These are phyloP conservation scores for Leuciscus waleckii DNA, from an alignment of 2,797 vertebrate species.

Conservation along the genomic window DNA sequence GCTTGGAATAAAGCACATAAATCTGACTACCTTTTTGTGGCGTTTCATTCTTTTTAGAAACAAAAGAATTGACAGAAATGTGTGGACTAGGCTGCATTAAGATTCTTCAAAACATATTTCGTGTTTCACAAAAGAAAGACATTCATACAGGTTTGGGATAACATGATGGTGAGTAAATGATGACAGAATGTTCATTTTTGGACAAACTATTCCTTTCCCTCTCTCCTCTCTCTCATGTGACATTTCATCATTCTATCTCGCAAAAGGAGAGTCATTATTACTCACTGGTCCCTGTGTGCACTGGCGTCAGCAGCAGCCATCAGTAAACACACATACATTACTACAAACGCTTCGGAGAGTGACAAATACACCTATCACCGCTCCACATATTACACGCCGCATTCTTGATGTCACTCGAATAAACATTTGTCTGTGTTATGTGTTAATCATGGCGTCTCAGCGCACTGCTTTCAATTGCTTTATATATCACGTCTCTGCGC, in stretches of 20 bases:
- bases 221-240: conserved; percentile 12
- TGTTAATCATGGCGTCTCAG: conserved; percentile 27
- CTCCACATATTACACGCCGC: conserved; percentile 14
- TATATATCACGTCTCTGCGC: conserved; percentile 9
- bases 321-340: conserved; percentile 38
- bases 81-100: neutral
- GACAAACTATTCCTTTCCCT: neutral
- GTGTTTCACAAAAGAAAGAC: neutral
- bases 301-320: conserved; percentile 1
- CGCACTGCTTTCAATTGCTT: conserved; percentile 23
- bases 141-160: neutral
- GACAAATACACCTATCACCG: conserved; percentile 42
- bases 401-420: conserved; percentile 42
- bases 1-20: neutral
- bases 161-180: conserved; percentile 1
- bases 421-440: conserved; percentile 34
- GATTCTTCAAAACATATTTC: conserved; percentile 3
- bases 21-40: neutral
- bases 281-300: neutral
- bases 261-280: conserved; percentile 27
- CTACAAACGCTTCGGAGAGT: conserved; percentile 23
- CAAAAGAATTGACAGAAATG: neutral
- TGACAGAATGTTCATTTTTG: neutral
- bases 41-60: neutral
- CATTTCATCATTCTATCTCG: conserved; percentile 18